Evolutionary conservation across 2,888 invertebrate species (phyloP), one percentile per base, ranked within the genome.

Genomic region (Laothoe populi): DNA sequence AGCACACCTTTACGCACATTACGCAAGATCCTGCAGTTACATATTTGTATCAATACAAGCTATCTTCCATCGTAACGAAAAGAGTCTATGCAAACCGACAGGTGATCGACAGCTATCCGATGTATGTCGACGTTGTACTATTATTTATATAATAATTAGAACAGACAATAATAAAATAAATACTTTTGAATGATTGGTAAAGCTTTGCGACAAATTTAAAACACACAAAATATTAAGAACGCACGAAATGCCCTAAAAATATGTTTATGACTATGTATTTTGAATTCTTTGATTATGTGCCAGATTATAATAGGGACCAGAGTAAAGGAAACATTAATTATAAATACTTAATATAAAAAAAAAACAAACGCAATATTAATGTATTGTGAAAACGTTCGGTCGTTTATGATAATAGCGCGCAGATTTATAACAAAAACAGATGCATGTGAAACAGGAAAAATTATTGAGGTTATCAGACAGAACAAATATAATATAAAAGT

Each of bases 31-130:
- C 65, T 83, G 82, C 83, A 71, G 66, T 70, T 74, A 70, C 65
- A 72, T 64, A 66, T 75, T 74, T 70, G 77, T 78, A 81, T 78
- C 76, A 78, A 79, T 82, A 88, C 86, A 87, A 87, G 86, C 87
- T 86, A 89, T 90, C 88, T 86, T 81, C 78, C 77, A 83, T 84
- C 84, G 82, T 83, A 85, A 85, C 85, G 79, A 82, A 84, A 87
- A 83, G 81, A 84, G 86, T 83, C 81, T 81, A 83, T 85, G 81
- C 78, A 78, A 83, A 78, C 74, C 64, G 85, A 87, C 87, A 84
- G 79, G 79, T 84, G 87, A 87, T 83, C 78, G 83, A 79, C 78
- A 75, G 73, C 70, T 74, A 69, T 66, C 67, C 66, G 38, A 61
- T 40, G 38, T 46, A 58, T 61, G 59, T 61, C 58, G 59, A 60